Conservation (phyloP, 1,140 invertebrate species). For the Euwallacea similis region DNA sequence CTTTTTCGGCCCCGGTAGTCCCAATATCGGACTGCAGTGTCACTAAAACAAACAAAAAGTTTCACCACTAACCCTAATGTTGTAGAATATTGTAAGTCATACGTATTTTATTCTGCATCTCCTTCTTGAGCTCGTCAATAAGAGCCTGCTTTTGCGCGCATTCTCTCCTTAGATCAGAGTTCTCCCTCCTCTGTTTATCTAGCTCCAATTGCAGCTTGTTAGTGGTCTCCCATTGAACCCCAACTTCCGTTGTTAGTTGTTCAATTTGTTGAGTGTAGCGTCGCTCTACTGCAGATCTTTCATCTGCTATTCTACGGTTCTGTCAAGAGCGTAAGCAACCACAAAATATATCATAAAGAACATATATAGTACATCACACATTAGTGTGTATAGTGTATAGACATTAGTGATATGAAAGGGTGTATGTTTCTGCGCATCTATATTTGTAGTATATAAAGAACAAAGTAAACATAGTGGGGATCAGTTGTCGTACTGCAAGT, state of each 20-base stretch:
- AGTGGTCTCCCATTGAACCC: slow-evolving; percentile 75
- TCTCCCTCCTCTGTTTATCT: slow-evolving; percentile 73
- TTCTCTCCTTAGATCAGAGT: slow-evolving; percentile 72
- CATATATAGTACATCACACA: no score
- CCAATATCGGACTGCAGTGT: slow-evolving; percentile 74
- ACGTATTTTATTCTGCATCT: slow-evolving; percentile 74
- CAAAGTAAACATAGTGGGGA: no score
- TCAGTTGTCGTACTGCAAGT: no score
- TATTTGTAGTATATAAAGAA: no score
- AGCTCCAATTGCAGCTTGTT: slow-evolving; percentile 75
- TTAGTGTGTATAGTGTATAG: no score
- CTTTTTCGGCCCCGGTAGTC: slow-evolving; percentile 71
- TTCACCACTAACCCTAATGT: no score
- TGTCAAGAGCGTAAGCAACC: slow-evolving; percentile 15
- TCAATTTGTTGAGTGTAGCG: slow-evolving; percentile 74
- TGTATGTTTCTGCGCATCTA: no score
- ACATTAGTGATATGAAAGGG: no score
- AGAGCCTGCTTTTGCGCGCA: slow-evolving; percentile 69
- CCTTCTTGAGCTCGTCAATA: slow-evolving; percentile 77
- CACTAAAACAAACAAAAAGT: slow-evolving; percentile 53
- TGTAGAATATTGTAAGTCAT: slow-evolving; percentile 27
- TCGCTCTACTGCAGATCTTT: slow-evolving; percentile 71
- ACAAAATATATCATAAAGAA: background rate
- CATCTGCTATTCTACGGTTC: slow-evolving; percentile 64
- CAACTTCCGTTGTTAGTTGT: slow-evolving; percentile 74